These are phyloP conservation scores for Corynorhinus townsendii DNA, from an alignment of 2,113 vertebrate species.

Conservation along the genomic window DNA sequence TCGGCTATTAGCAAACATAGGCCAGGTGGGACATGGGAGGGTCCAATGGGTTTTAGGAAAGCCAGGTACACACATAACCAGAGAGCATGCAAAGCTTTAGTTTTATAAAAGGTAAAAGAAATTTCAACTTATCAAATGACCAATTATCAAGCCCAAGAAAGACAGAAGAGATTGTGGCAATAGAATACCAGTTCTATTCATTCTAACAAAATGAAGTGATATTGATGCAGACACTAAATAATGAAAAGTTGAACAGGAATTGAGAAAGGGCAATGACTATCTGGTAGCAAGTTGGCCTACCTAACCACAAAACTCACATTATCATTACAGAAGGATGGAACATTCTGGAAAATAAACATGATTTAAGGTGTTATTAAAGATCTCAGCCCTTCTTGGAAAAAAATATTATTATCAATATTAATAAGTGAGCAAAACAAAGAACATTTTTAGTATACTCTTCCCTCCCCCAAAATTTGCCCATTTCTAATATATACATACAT, in stretches of 20 bases:
- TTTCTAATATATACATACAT: conserved; percentile 14
- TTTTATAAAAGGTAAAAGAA: background rate
- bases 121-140: background rate
- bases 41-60: background rate
- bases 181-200: background rate
- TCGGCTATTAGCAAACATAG: background rate
- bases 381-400: background rate
- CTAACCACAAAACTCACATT: background rate
- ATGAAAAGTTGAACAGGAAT: background rate
- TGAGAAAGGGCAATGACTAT: background rate
- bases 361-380: background rate
- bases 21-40: background rate
- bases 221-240: background rate
- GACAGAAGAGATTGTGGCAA: background rate
- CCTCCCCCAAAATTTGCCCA: background rate
- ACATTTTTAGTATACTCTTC: background rate
- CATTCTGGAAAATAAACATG: background rate
- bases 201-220: background rate
- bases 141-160: background rate
- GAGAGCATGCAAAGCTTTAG: background rate
- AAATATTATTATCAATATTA: background rate
- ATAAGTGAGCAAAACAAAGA: background rate
- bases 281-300: background rate
- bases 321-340: background rate
- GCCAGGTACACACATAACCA: background rate